Conservation (phyloP, 1,140 invertebrate genomes). For the Drosophila bipectinata region DNA sequence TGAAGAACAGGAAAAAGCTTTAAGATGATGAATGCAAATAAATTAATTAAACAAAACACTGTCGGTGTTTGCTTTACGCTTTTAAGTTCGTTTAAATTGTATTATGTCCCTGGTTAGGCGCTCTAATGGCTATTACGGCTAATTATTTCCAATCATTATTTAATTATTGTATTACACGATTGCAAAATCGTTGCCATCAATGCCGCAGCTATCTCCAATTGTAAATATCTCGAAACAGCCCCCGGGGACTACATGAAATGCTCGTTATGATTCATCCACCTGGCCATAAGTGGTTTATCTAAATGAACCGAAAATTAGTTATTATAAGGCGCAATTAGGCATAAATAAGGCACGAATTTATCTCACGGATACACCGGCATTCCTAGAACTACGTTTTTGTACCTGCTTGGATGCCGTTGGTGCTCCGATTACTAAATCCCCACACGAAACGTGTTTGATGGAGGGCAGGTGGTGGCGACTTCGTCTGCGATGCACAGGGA, state of each 20-base stretch:
- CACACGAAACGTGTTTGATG: conserved; percentile 59
- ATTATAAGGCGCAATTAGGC: conserved; percentile 70
- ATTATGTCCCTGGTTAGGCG: conserved; percentile 3
- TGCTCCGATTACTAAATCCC: conserved; percentile 48
- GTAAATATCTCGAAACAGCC: conserved; percentile 17
- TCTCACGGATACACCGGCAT: conserved; percentile 50
- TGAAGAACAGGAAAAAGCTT: conserved; percentile 21
- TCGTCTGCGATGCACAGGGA: conserved; percentile 6
- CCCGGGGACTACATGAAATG: conserved; percentile 6
- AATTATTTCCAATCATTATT: conserved; percentile 31
- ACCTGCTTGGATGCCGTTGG: conserved; percentile 18
- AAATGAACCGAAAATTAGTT: conserved; percentile 66
- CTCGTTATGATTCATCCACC: conserved; percentile 38
- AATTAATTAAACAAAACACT: conserved; percentile 8
- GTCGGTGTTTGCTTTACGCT: conserved; percentile 9
- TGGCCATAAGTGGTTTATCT: conserved; percentile 53
- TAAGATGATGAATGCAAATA: conserved; percentile 18
- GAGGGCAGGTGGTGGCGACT: conserved; percentile 58
- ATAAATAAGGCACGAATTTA: conserved; percentile 65
- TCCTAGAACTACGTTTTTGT: conserved; percentile 53
- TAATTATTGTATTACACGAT: conserved; percentile 25
- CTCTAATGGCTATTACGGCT: conserved; percentile 3
- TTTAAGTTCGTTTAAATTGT: conserved; percentile 1
- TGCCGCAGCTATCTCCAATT: conserved; percentile 17
- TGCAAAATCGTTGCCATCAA: conserved; percentile 27